Conservation (phyloP, 2,113 vertebrate genomes). For the Poeciliopsis occidentalis region DNA sequence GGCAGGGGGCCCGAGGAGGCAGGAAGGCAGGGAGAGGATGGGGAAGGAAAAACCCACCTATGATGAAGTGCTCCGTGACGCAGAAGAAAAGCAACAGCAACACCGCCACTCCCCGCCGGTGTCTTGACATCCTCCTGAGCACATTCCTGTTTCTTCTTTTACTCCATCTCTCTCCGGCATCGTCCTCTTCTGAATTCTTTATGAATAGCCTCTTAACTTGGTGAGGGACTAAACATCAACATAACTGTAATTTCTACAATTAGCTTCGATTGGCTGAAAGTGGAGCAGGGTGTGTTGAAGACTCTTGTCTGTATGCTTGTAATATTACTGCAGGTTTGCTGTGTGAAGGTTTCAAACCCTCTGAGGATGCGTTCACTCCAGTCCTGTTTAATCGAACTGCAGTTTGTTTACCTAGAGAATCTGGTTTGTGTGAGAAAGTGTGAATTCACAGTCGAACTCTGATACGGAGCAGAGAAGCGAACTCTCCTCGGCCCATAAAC, state of each 20-base stretch:
- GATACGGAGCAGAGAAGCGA: too few species aligned
- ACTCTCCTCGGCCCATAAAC: too few species aligned
- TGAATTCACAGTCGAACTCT: too few species aligned
- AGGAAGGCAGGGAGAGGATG: constrained; percentile 50
- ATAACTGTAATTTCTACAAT: constrained; percentile 51
- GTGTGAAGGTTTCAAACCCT: neutral
- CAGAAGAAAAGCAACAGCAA: constrained; percentile 58
- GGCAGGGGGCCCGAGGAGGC: constrained; percentile 71
- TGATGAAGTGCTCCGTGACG: constrained; percentile 80
- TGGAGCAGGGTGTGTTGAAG: neutral
- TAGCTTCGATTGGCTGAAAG: constrained; percentile 38
- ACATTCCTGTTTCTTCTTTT: constrained; percentile 55
- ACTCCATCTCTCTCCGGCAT: constrained; percentile 45
- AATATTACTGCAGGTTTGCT: neutral
- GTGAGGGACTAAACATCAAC: constrained; percentile 30
- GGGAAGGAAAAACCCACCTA: constrained; percentile 76
- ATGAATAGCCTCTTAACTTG: constrained; percentile 15
- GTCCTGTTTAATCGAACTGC: too few species aligned
- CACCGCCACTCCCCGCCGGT: constrained; percentile 70
- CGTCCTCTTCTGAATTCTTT: constrained; percentile 33
- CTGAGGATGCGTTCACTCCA: too few species aligned
- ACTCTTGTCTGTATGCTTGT: neutral
- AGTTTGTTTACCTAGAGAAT: too few species aligned
- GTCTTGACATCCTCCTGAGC: constrained; percentile 57
- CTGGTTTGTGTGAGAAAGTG: too few species aligned